Evolutionary conservation across 2,797 vertebrate species (phyloP), one percentile per base, ranked within the genome.

Genomic region (Menidia menidia): DNA sequence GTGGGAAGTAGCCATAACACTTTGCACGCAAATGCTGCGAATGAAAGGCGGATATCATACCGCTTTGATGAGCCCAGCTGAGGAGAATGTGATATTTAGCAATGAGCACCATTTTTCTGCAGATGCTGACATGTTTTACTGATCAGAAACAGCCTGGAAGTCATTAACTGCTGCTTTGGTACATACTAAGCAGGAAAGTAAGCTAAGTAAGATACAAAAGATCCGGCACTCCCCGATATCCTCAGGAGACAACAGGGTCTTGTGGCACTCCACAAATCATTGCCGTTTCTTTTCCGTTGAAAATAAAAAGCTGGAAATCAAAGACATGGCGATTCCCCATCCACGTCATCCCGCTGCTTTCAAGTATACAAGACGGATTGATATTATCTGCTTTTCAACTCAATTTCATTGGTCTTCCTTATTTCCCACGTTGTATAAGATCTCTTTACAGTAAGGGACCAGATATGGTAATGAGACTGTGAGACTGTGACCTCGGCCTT

Each of bases 71-170:
- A 85, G 51, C 53, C 30, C 0, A 6, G 10, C 72, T 3, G 55
- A 12, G 51, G 58, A 80, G 71, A 87, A 87, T 81, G 81, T 45
- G 64, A 85, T 59, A 68, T 87, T 77, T 60, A 59, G 77, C 62
- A 85, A 86, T 73, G 25, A 25, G 25, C 6, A 33, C 45, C 58
- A 64, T 39, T 44, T 78, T 82, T 71, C 32, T 2, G 42, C 80
- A 89, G 76, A 83, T 0, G 4, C 57, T 4, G 48, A 53, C 65
- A 81, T 85, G 71, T 68, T 87, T 77, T 31, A 73, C 48, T 16
- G 8, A 77, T 84, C 71, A 18, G 42, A 41, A 71, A 50, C 4
- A 18, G 32, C 65, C 86, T 91, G 88, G 81, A 82, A 85, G 19
- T 62, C 53, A 75, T 87, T 80, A 80, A 58, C 18, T 14, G 63